Conservation (phyloP, 2,797 vertebrate species). For the Enteromius argenteus region DNA sequence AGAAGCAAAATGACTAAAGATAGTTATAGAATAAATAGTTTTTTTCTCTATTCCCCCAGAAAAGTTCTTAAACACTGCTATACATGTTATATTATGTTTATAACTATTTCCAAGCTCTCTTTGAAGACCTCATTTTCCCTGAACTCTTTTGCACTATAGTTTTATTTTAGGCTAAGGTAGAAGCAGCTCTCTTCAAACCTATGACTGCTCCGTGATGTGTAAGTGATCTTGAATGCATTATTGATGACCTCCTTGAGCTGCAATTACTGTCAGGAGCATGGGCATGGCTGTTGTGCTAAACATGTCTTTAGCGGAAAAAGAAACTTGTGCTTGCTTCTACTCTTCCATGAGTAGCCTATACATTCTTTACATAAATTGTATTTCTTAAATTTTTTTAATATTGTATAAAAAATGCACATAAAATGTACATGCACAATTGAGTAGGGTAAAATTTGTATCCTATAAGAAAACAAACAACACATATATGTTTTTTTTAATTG, state of each 20-base stretch:
- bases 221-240: slow-evolving; percentile 85
- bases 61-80: background rate
- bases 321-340: slow-evolving; percentile 63
- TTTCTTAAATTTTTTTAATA: too few relatives aligned
- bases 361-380: slow-evolving; percentile 72
- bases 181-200: slow-evolving; percentile 68
- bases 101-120: slow-evolving; percentile 62
- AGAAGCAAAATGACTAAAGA: background rate
- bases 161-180: slow-evolving; percentile 50
- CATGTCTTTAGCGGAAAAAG: slow-evolving; percentile 70
- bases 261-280: slow-evolving; percentile 76
- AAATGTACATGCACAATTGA: too few relatives aligned
- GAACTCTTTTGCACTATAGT: slow-evolving; percentile 62
- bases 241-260: slow-evolving; percentile 79
- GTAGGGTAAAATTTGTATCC: too few relatives aligned
- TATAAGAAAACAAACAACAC: too few relatives aligned
- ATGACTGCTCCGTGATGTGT: slow-evolving; percentile 76
- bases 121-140: slow-evolving; percentile 70
- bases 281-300: slow-evolving; percentile 77
- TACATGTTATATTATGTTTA: background rate
- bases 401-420: too few relatives aligned
- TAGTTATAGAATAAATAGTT: too few relatives aligned
- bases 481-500: too few relatives aligned
- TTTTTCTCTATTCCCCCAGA: too few relatives aligned
- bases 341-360: slow-evolving; percentile 1